phyloP scores from a whole-genome alignment of 2,113 vertebrate species.

The Kobus ellipsiprymnus region DNA sequence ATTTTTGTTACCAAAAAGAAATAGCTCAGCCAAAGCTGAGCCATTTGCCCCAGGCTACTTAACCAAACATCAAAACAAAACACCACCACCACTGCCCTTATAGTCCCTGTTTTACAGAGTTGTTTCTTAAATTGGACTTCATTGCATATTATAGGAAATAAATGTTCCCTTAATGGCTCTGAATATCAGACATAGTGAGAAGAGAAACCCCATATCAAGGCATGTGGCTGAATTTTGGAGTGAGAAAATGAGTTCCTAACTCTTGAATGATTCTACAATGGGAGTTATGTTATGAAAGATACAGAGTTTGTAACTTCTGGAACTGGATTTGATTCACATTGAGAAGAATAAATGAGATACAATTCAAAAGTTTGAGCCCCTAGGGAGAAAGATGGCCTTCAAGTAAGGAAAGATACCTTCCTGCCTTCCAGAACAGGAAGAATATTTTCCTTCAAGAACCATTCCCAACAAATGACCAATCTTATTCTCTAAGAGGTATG shows the following conservation, averaged over 20 bases:
- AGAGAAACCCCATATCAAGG: neutral
- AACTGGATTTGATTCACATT: neutral
- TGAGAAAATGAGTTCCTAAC: neutral
- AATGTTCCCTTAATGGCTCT: neutral
- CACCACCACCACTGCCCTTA: neutral
- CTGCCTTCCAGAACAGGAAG: neutral
- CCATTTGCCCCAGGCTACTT: neutral
- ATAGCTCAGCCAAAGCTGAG: neutral
- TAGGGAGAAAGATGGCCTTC: neutral
- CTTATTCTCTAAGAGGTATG: neutral
- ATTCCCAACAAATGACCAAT: neutral
- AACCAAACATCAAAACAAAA: neutral
- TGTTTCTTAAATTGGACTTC: constrained; percentile 5
- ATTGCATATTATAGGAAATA: neutral
- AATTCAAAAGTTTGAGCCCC: neutral
- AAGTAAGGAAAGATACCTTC: neutral
- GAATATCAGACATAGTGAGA: neutral
- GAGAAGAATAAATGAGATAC: neutral
- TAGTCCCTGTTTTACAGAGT: neutral
- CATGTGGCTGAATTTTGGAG: neutral
- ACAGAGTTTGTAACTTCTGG: neutral
- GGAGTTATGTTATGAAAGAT: neutral
- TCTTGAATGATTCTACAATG: neutral
- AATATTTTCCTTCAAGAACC: neutral
- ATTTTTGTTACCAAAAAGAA: neutral